phyloP scores from a whole-genome alignment of 2,797 vertebrate species.

The Rhyacichthys aspro region DNA sequence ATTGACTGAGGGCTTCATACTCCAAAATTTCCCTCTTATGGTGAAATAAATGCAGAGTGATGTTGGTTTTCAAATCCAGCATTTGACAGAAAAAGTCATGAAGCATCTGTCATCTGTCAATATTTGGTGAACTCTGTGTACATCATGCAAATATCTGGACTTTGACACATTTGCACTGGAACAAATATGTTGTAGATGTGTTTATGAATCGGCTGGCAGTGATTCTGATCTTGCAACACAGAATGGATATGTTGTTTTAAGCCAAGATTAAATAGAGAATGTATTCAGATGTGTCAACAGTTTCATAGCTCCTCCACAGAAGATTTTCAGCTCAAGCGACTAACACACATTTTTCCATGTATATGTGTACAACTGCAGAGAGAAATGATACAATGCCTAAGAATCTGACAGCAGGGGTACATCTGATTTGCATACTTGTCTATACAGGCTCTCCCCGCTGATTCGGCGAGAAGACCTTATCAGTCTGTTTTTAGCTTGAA shows the following conservation, averaged over 20 bases:
- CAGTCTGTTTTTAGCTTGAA: conserved; percentile 62
- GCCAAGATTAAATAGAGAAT: conserved; percentile 15
- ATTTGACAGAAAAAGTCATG: no score
- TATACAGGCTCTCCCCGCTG: conserved; percentile 30
- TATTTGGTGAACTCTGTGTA: no score
- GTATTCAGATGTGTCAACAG: conserved; percentile 33
- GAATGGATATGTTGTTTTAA: conserved; percentile 18
- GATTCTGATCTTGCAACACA: conserved; percentile 4
- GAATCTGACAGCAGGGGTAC: conserved; percentile 43
- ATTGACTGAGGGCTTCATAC: no score
- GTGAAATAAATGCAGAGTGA: no score
- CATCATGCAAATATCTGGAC: background rate
- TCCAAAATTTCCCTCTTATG: no score
- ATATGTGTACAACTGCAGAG: conserved; percentile 22
- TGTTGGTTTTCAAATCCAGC: no score
- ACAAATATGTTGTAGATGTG: conserved; percentile 9
- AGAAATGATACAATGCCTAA: conserved; percentile 21
- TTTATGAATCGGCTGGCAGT: background rate
- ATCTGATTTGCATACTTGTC: conserved; percentile 67
- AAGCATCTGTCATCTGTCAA: no score
- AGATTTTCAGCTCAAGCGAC: conserved; percentile 27
- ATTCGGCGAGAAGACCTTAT: conserved; percentile 61
- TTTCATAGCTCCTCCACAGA: conserved; percentile 13
- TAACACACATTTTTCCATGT: conserved; percentile 15
- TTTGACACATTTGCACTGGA: conserved; percentile 7